Evolutionary conservation across 2,888 invertebrate genomes (phyloP), one percentile per base, ranked within the genome.

Genomic region (Allophyes oxyacanthae): DNA sequence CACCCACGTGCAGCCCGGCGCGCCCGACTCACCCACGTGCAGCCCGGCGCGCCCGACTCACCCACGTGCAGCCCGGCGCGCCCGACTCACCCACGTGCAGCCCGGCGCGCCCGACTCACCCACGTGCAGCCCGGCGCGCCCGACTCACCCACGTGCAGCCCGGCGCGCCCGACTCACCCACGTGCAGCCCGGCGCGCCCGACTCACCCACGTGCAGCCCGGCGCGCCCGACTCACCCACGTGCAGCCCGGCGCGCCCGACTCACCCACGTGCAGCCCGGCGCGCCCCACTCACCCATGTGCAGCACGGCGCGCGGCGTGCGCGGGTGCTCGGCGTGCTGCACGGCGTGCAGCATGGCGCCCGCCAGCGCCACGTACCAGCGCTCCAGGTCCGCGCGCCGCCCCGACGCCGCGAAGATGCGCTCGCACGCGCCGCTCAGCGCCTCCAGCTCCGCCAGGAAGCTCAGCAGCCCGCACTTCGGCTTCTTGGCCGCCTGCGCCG

Each of bases 381-480:
- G 98, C 84, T 99, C 98, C 72, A 99, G 95, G 90, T 99, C 99
- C 0, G 97, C 96, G 77, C 98, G 96, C 49, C 99, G 95, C 69
- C 98, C 97, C 92, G 99, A 97, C 72, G 97, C 95, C 94, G 98
- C 98, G 89, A 99, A 62, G 37, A 62, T 62, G 38, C 61, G 97
- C 89, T 98, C 98, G 61, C 96, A 96, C 25, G 99, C 96, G 90
- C 95, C 95, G 10, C 98, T 97, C 93, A 99, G 98, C 74, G 97
- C 95, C 94, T 98, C 98, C 89, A 99, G 97, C 89, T 98, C 98
- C 59, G 96, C 96, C 30, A 99, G 96, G 90, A 98, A 99, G 0
- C 97, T 96, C 58, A 99, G 92, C 78, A 99, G 97, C 37, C 98
- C 99, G 90, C 98, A 98, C 91, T 98, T 98, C 33, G 97, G 94